A percentile compares a stretch with the other conserved stretches of the same genome.
Conservation (phyloP, 2,888 invertebrate species). For the Graphium colonna region DNA sequence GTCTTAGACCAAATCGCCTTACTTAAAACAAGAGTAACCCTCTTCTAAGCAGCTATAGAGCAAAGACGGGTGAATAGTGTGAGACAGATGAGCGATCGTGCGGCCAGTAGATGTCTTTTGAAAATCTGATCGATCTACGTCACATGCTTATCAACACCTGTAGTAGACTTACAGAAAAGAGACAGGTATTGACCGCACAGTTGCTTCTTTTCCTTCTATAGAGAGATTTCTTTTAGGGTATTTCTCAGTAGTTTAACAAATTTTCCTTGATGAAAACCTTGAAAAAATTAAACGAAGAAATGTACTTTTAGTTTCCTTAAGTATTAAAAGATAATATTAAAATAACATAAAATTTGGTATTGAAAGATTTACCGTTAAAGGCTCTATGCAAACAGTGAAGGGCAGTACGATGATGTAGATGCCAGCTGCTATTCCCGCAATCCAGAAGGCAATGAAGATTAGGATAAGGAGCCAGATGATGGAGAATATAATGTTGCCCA, state of each 20-base stretch:
- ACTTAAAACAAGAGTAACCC: no score
- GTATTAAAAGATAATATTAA: background rate
- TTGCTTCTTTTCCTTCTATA: background rate
- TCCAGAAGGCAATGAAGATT: constrained; percentile 83
- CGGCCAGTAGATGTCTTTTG: background rate
- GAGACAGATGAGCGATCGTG: background rate
- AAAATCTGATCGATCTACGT: constrained; percentile 1
- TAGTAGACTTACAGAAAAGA: no score
- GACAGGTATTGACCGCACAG: no score
- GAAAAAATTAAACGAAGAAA: no score
- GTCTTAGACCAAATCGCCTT: no score
- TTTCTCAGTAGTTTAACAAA: no score
- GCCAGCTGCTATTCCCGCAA: constrained; percentile 84
- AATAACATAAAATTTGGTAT: no score
- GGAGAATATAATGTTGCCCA: constrained; percentile 83
- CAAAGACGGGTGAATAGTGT: no score
- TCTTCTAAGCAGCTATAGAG: no score
- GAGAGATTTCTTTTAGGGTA: background rate
- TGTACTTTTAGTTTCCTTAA: no score
- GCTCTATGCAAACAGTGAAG: constrained; percentile 84
- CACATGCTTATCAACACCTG: background rate
- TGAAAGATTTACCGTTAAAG: constrained; percentile 84
- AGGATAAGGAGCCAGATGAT: constrained; percentile 86
- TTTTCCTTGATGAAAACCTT: no score
- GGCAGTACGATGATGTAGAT: constrained; percentile 84